These are phyloP conservation scores for Lordiphosa mommai DNA, from an alignment of 1,140 invertebrate genomes.

Conservation along the genomic window DNA sequence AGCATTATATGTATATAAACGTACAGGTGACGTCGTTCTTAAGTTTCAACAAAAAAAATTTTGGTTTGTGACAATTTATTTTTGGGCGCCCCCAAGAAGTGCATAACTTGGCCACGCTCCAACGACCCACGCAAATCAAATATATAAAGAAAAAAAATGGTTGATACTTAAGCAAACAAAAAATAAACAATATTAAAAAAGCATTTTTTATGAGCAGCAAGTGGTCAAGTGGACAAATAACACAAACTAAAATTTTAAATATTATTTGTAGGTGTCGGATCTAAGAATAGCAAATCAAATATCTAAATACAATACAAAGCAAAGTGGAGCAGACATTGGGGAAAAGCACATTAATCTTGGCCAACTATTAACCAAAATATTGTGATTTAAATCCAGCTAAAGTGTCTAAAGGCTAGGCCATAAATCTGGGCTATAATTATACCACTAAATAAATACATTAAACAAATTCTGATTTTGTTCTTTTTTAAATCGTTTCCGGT, in stretches of 20 bases:
- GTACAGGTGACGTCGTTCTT: constrained; percentile 31
- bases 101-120: constrained; percentile 69
- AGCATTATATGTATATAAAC: constrained; percentile 22
- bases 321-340: too few relatives aligned
- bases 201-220: constrained; percentile 67
- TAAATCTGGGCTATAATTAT: constrained; percentile 41
- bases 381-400: constrained; percentile 31
- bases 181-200: constrained; percentile 49
- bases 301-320: not conserved
- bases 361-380: constrained; percentile 37
- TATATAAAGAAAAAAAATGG: constrained; percentile 19
- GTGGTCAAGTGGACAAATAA: constrained; percentile 56
- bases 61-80: constrained; percentile 48
- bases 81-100: constrained; percentile 61
- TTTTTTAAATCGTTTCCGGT: constrained; percentile 36
- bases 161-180: constrained; percentile 1
- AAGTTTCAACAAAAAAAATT: constrained; percentile 29
- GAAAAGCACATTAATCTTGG: constrained; percentile 55
- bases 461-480: too few relatives aligned
- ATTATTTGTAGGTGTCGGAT: constrained; percentile 28
- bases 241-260: constrained; percentile 31
- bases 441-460: constrained; percentile 15
- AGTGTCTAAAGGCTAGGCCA: constrained; percentile 27
- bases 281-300: constrained; percentile 10
- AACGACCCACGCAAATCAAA: constrained; percentile 50